Percentiles rank a stretch among this genome's conserved stretches.
These are phyloP conservation scores for Heteronetta atricapilla DNA, from an alignment of 2,113 vertebrate genomes.

Conservation along the genomic window DNA sequence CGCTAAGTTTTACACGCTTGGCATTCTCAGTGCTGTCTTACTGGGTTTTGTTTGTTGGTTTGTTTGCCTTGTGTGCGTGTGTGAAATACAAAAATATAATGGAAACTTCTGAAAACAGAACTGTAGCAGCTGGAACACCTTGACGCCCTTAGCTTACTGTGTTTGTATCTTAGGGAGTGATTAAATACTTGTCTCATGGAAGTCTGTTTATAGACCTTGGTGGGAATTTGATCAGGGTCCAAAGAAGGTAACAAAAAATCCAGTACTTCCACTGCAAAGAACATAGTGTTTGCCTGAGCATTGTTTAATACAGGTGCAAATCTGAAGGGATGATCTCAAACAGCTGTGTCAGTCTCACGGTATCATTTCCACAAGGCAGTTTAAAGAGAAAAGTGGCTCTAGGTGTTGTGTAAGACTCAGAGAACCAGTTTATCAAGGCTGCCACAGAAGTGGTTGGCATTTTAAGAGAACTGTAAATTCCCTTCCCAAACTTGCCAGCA, in stretches of 20 bases:
- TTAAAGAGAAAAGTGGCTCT: neutral
- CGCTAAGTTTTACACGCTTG: neutral
- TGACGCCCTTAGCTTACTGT: accelerated
- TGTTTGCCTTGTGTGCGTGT: neutral
- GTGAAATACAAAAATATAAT: neutral
- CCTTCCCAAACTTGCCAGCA: neutral
- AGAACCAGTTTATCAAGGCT: neutral
- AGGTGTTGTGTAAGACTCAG: neutral
- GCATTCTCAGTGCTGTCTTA: neutral
- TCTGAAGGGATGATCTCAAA: neutral
- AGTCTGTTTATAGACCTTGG: neutral
- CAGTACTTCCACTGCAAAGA: neutral
- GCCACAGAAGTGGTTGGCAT: neutral
- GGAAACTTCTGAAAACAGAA: neutral
- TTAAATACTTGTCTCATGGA: neutral
- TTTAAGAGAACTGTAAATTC: neutral
- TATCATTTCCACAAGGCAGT: neutral
- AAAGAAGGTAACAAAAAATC: neutral
- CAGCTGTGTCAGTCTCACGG: neutral
- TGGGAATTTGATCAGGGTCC: neutral
- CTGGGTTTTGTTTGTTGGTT: neutral
- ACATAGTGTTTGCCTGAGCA: neutral
- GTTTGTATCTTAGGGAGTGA: neutral
- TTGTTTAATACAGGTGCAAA: neutral
- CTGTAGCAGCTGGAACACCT: accelerated